Conservation (phyloP, 2,113 vertebrate species). For the Pleuronectes platessa region DNA sequence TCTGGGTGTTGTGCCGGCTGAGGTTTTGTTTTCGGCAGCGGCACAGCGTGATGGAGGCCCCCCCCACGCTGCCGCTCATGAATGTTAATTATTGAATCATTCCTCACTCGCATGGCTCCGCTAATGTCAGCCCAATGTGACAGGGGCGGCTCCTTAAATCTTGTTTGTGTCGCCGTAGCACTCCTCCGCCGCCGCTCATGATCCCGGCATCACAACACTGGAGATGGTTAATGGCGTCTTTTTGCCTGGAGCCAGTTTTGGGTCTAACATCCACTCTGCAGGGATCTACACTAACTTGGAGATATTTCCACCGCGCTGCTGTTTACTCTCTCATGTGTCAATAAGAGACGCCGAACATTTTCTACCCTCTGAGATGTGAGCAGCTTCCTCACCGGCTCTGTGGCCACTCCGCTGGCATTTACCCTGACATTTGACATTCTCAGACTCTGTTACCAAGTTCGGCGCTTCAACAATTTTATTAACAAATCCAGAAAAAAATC, state of each 20-base stretch:
- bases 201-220: not conserved
- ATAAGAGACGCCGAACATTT: not conserved
- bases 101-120: constrained; percentile 39
- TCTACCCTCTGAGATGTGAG: not conserved
- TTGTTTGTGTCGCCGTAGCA: constrained; percentile 21
- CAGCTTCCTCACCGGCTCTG: too few relatives aligned
- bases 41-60: constrained; percentile 46
- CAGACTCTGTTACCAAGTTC: constrained; percentile 4
- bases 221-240: constrained; percentile 9
- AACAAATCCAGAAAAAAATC: not conserved
- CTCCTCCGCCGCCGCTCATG: constrained; percentile 6
- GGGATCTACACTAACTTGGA: not conserved
- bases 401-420: not conserved
- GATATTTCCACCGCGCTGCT: not conserved
- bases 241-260: not conserved
- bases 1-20: constrained; percentile 38
- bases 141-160: constrained; percentile 33
- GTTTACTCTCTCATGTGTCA: not conserved
- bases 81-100: constrained; percentile 74
- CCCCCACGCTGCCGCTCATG: constrained; percentile 62
- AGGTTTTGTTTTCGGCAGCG: constrained; percentile 45
- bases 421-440: constrained; percentile 60
- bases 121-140: constrained; percentile 61
- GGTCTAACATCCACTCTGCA: not conserved
- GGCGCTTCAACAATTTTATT: not conserved